Base-by-base conservation (phyloP, 2,888 invertebrate species). In the Embidobia sp. region DNA sequence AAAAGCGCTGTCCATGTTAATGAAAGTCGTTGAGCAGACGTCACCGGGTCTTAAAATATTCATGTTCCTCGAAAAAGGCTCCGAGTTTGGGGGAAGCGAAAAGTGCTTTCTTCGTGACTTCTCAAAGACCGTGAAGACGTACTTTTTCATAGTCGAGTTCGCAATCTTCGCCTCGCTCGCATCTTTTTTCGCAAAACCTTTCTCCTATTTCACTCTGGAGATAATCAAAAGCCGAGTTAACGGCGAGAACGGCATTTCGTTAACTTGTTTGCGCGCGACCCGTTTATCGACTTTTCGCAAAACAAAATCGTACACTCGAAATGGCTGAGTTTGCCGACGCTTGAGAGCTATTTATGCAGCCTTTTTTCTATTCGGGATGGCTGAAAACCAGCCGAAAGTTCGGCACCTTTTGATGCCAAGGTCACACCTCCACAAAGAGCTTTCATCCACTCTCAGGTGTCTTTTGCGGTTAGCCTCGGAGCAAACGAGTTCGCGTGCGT, bases 91-190 rank as follows among this genome's bases (percentile, higher is more conserved):
- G 13, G 22, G 18, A 11, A 27, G 29, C 16, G 10, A 19, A 8
- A 8, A 46, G 46, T 35, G 66, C 35, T 44, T 66, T 46, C 55
- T 55, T 55, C 22, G 40, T 19, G 53, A 55, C 35, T 16, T 42
- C 4, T 27, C 15, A 44, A 26, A 42, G 18, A 51, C 26, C 42
- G n/a, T 42, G 51, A 66, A 44, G 26, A 66, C 66, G 29, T 37
- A 27, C 33, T 51, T 51, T 66, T 57, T 57, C 27, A 35, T 55
- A 55, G 67, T 57, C 55, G 55, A 67, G 37, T 35, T 67, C 37
- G 29, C 49, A n/a, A n/a, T n/a, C n/a, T n/a, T n/a, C n/a, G n/a
- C n/a, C n/a, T n/a, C n/a, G n/a, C n/a, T n/a, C 26, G 51, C 31
- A 22, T 55, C 55, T 44, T 37, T 55, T 33, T 37, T 11, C 27